Percentiles rank a stretch among this genome's conserved stretches.
Conservation (phyloP, 35 echinoderm and acorn worm species). For the Acanthaster planci region DNA sequence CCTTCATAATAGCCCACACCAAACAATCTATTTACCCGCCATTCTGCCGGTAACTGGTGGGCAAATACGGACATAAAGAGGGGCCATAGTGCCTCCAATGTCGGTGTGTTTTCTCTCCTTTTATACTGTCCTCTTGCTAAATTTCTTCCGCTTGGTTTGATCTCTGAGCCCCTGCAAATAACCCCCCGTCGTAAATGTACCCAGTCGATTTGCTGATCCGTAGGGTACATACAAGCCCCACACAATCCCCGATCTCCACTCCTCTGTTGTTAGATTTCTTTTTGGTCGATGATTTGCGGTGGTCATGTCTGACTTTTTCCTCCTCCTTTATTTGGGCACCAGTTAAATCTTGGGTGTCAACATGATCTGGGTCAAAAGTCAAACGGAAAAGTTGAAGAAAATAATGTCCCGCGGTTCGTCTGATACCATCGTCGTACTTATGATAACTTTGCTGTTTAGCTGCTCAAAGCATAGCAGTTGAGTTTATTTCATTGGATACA, state of each 20-base stretch:
- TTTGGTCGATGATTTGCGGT: background rate
- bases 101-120: conserved; percentile 9
- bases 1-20: background rate
- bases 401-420: too few relatives aligned
- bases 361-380: conserved; percentile 19
- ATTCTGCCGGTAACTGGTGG: conserved; percentile 5
- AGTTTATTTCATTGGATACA: too few relatives aligned
- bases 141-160: conserved; percentile 20
- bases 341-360: conserved; percentile 15
- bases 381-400: background rate
- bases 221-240: background rate
- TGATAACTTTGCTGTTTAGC: too few relatives aligned
- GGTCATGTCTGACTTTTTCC: background rate
- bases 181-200: background rate
- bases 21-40: conserved; percentile 15
- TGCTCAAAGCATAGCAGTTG: too few relatives aligned
- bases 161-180: conserved; percentile 6
- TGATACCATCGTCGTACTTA: too few relatives aligned
- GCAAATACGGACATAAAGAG: conserved; percentile 9
- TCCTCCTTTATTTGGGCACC: background rate
- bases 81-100: conserved; percentile 1
- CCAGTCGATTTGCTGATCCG: conserved; percentile 20
- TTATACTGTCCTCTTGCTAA: conserved; percentile 17
- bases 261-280: background rate
- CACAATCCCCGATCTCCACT: background rate